Percentiles rank a stretch among this genome's conserved stretches.
Conservation (phyloP, 2,888 invertebrate genomes). For the Pherbina coryleti region DNA sequence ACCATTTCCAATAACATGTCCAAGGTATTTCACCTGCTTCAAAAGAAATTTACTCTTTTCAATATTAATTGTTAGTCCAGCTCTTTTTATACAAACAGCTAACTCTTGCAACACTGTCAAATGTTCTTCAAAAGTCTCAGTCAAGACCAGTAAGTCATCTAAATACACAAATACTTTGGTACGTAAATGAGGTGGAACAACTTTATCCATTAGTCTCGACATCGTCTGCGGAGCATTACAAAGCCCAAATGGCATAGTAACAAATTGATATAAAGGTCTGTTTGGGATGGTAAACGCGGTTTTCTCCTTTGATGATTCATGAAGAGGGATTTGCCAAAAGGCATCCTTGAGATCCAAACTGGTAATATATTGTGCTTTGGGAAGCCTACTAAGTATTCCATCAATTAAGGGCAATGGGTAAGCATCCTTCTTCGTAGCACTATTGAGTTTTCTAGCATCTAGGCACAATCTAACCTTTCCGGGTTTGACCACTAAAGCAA, state of each 20-base stretch:
- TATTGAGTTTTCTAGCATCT: slow-evolving; percentile 29
- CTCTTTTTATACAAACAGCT: background rate
- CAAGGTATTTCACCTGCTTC: slow-evolving; percentile 5
- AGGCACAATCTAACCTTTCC: slow-evolving; percentile 32
- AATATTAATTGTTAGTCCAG: background rate
- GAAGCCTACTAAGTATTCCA: background rate
- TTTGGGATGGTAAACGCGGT: background rate
- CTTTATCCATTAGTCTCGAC: slow-evolving; percentile 28
- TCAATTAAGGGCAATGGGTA: slow-evolving; percentile 35
- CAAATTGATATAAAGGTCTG: background rate
- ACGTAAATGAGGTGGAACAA: slow-evolving; percentile 12
- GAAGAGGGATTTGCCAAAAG: slow-evolving; percentile 13
- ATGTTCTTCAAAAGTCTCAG: slow-evolving; percentile 34
- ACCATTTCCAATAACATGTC: background rate
- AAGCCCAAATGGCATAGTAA: too few species aligned
- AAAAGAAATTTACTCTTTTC: too few species aligned
- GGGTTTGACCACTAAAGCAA: slow-evolving; percentile 23
- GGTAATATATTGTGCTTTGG: background rate
- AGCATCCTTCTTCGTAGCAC: slow-evolving; percentile 18
- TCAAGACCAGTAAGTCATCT: slow-evolving; percentile 26
- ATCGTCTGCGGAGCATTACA: too few species aligned
- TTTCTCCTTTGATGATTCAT: background rate
- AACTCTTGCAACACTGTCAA: slow-evolving; percentile 18
- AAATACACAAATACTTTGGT: slow-evolving; percentile 19
- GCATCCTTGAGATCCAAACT: background rate